A percentile compares a stretch with the other conserved stretches of the same genome.
phyloP scores from a whole-genome alignment of 2,888 invertebrate genomes.

The Drosophila kambysellisi region DNA sequence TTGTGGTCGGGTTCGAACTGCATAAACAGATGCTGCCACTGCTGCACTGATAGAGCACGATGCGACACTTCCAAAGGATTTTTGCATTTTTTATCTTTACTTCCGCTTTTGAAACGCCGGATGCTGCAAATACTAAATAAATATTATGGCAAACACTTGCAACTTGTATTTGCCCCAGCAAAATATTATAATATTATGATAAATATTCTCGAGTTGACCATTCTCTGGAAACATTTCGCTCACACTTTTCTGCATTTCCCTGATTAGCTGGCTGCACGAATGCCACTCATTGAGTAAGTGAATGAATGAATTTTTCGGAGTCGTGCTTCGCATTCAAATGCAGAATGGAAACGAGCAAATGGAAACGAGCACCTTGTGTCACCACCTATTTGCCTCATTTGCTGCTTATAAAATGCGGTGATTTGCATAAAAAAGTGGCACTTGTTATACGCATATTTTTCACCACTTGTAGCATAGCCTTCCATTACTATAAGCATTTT shows the following conservation, averaged over 20 bases:
- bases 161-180: slow-evolving; percentile 42
- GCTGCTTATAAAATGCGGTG: slow-evolving; percentile 57
- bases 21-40: slow-evolving; percentile 17
- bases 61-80: slow-evolving; percentile 7
- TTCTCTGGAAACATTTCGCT: slow-evolving; percentile 1
- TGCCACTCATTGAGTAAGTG: slow-evolving; percentile 52
- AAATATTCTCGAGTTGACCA: slow-evolving; percentile 46
- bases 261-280: slow-evolving; percentile 23
- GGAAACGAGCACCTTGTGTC: background rate
- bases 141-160: slow-evolving; percentile 20
- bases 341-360: slow-evolving; percentile 5
- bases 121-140: slow-evolving; percentile 19
- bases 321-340: slow-evolving; percentile 67
- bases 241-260: slow-evolving; percentile 2
- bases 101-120: slow-evolving; percentile 19
- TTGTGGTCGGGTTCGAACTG: background rate
- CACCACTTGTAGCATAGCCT: slow-evolving; percentile 47
- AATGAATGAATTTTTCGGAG: slow-evolving; percentile 57
- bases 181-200: slow-evolving; percentile 35
- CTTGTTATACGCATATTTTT: slow-evolving; percentile 73
- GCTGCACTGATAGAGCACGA: slow-evolving; percentile 60
- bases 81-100: slow-evolving; percentile 7
- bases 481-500: slow-evolving; percentile 45
- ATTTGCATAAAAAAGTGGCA: slow-evolving; percentile 67
- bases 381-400: slow-evolving; percentile 55